Percentiles rank a stretch among this genome's conserved stretches.
Evolutionary conservation across 92 coral and sea anemone genomes (phyloP).

Genomic region (Metridium senile): DNA sequence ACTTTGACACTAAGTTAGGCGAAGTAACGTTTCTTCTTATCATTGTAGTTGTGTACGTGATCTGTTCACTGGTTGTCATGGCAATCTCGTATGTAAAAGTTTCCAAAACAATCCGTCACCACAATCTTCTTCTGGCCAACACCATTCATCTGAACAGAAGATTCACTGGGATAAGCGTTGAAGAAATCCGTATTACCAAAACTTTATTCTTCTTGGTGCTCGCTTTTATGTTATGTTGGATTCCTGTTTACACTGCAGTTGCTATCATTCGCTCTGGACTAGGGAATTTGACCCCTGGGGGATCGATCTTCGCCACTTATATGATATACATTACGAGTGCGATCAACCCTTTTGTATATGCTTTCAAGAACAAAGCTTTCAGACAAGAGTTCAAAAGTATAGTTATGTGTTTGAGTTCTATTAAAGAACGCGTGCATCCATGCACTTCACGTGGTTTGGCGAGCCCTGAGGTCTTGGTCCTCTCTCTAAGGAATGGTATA

Average conservation of each 20-base stretch:
- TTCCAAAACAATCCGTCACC: constrained; percentile 17
- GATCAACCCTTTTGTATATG: constrained; percentile 42
- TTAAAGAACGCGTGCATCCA: not conserved
- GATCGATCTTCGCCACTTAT: constrained; percentile 26
- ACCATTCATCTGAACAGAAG: not conserved
- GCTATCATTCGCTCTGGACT: constrained; percentile 27
- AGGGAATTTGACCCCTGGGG: constrained; percentile 8
- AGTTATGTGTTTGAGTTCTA: not conserved
- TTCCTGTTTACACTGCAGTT: constrained; percentile 41
- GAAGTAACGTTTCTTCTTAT: constrained; percentile 28
- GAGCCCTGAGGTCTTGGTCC: not conserved
- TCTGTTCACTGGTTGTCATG: constrained; percentile 31
- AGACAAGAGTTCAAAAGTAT: constrained; percentile 27
- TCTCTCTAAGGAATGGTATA: not conserved
- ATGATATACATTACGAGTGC: constrained; percentile 36
- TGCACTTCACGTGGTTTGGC: not conserved
- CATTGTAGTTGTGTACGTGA: constrained; percentile 23
- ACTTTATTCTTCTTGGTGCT: constrained; percentile 18
- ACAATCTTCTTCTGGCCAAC: constrained; percentile 18
- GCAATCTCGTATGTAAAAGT: constrained; percentile 30
- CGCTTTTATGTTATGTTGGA: constrained; percentile 35
- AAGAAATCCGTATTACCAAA: constrained; percentile 38
- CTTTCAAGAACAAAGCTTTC: constrained; percentile 35
- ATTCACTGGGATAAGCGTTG: constrained; percentile 26
- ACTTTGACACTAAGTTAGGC: constrained; percentile 24